These are phyloP conservation scores for Syrphus vitripennis DNA, from an alignment of 2,888 invertebrate species.

Conservation along the genomic window DNA sequence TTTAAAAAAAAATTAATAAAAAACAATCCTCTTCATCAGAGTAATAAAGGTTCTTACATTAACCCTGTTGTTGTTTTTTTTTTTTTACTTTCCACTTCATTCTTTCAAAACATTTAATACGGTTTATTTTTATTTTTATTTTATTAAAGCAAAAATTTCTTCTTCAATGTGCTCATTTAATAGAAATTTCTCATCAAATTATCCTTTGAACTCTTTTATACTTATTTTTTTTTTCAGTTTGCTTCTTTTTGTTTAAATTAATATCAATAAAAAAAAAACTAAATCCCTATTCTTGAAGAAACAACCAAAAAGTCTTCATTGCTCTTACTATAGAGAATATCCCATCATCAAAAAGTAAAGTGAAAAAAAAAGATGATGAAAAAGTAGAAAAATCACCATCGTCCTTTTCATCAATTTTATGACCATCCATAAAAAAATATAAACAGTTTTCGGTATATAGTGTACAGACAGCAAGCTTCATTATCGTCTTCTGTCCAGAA, in stretches of 20 bases:
- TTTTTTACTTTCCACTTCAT: not conserved
- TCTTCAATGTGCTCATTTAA: not conserved
- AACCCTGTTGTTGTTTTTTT: not conserved
- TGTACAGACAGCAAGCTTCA: slow-evolving; percentile 17
- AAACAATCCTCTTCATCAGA: not conserved
- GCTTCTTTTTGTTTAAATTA: slow-evolving; percentile 17
- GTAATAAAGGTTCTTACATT: not conserved
- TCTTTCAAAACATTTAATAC: not conserved
- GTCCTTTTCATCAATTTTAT: slow-evolving; percentile 49
- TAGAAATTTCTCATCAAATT: slow-evolving; percentile 9
- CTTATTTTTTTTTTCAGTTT: not conserved
- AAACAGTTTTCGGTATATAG: not conserved
- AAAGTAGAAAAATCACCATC: slow-evolving; percentile 17
- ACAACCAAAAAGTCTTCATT: not conserved
- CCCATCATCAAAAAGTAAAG: not conserved
- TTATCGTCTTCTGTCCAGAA: slow-evolving; percentile 47
- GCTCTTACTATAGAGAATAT: no score
- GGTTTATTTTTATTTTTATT: not conserved
- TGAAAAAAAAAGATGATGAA: not conserved
- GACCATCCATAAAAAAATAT: not conserved
- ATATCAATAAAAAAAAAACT: slow-evolving; percentile 37
- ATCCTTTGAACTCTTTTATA: slow-evolving; percentile 14
- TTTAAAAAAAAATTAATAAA: not conserved
- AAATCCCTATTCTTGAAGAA: not conserved
- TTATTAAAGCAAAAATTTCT: not conserved